Evolutionary conservation across 2,888 invertebrate genomes (phyloP), one percentile per base, ranked within the genome.

Genomic region (Busseola fusca): DNA sequence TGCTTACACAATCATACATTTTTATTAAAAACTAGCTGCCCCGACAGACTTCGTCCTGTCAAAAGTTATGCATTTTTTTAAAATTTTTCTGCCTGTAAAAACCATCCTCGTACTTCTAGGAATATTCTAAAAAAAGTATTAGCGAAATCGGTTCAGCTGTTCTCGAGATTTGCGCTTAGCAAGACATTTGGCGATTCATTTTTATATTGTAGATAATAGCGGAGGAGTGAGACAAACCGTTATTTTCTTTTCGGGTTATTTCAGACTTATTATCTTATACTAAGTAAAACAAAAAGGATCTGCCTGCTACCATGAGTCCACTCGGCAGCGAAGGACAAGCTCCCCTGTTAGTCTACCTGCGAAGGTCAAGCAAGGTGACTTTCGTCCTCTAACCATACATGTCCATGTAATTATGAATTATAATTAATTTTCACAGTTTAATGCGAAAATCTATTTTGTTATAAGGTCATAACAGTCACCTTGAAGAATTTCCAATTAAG

Each of bases 381-480:
- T 1, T 4, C 48, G 7, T 56, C 37, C 54, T 37, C n/a, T 14
- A 52, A 16, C 45, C 14, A 25, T 2, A 56, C 21, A 48, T 30
- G 34, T 50, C 16, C 50, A n/a, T 21, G 34, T 76, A 58, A 69
- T 73, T 58, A 69, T n/a, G 12, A 75, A 76, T 74, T 64, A 69
- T 70, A 78, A 81, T 81, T 71, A 71, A 77, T 67, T 67, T 78
- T 81, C 66, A 57, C 60, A 71, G 48, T 57, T 37, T 60, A 12
- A 64, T 71, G 45, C 34, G 56, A 60, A 59, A 67, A 71, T 67
- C 18, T 30, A 45, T 66, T 59, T 27, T 64, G 48, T 30, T 45
- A 21, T 63, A 64, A 67, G 74, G 64, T 69, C 45, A 40, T 2
- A 42, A 30, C 16, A 45, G 52, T 50, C 27, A 30, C 21, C 57